Evolutionary conservation across 2,888 invertebrate species (phyloP).

Genomic region (Sphinx pinastri): DNA sequence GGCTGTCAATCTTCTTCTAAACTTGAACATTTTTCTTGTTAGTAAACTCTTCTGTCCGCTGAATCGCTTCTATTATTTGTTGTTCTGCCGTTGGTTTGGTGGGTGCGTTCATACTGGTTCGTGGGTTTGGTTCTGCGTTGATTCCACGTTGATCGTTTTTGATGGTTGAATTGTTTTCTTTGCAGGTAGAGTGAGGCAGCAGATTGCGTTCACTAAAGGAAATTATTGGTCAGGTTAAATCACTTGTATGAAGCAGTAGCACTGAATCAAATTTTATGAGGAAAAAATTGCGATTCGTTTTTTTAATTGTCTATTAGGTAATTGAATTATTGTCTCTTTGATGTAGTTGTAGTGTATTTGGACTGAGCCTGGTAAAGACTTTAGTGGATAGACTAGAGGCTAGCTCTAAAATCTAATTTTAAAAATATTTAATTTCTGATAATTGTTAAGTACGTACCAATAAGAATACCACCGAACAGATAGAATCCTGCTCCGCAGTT

Average conservation of each 20-base stretch:
- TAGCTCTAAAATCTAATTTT: too few relatives aligned
- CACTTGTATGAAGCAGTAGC: too few relatives aligned
- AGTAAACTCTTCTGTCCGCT: not conserved
- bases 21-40: too few relatives aligned
- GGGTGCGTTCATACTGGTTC: conserved; percentile 68
- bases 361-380: too few relatives aligned
- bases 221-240: conserved; percentile 1
- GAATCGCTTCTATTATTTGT: not conserved
- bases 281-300: too few relatives aligned
- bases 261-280: too few relatives aligned
- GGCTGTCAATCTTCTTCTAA: too few relatives aligned
- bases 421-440: not conserved
- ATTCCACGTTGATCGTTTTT: conserved; percentile 51
- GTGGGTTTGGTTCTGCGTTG: conserved; percentile 65
- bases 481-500: conserved; percentile 86
- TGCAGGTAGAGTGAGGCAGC: conserved; percentile 68
- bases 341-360: too few relatives aligned
- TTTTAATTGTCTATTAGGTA: too few relatives aligned
- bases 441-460: conserved; percentile 60
- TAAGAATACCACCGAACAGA: conserved; percentile 81
- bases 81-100: conserved; percentile 1
- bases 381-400: too few relatives aligned
- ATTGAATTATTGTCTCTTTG: too few relatives aligned
- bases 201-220: conserved; percentile 65
- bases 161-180: conserved; percentile 51